A percentile compares a stretch with the other conserved stretches of the same genome.
These are phyloP conservation scores for Lineus longissimus DNA, from an alignment of 1,140 invertebrate species.

Conservation along the genomic window DNA sequence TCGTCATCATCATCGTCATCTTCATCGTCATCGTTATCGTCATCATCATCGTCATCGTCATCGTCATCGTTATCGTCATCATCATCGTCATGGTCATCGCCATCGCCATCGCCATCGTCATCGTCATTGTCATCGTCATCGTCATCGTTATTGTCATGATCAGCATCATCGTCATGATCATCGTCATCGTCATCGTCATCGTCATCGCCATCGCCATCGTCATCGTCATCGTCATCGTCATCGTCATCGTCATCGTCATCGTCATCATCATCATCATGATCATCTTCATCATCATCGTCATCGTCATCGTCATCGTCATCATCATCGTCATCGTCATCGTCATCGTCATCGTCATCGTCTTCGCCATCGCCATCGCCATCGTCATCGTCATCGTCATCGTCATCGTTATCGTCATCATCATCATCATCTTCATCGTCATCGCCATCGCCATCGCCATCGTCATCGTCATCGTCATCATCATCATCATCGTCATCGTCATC, in stretches of 20 bases:
- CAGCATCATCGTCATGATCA: no score
- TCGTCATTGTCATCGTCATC: background rate
- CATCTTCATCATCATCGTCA: conserved; percentile 8
- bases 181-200: conserved; percentile 4
- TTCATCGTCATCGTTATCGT: background rate
- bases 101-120: no score
- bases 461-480: conserved; percentile 5
- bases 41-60: conserved; percentile 1
- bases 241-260: conserved; percentile 4
- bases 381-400: background rate
- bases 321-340: conserved; percentile 5
- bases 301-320: background rate
- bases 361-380: conserved; percentile 2
- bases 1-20: conserved; percentile 12
- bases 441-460: background rate
- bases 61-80: background rate
- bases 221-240: conserved; percentile 1
- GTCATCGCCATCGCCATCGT: conserved; percentile 3
- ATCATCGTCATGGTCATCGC: background rate
- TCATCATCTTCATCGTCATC: background rate
- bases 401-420: background rate
- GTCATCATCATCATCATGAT: conserved; percentile 5
- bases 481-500: conserved; percentile 2
- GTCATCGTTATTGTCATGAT: no score
- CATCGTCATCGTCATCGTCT: no score